phyloP scores from a whole-genome alignment of 2,888 invertebrate species.

The Argyresthia albistria region DNA sequence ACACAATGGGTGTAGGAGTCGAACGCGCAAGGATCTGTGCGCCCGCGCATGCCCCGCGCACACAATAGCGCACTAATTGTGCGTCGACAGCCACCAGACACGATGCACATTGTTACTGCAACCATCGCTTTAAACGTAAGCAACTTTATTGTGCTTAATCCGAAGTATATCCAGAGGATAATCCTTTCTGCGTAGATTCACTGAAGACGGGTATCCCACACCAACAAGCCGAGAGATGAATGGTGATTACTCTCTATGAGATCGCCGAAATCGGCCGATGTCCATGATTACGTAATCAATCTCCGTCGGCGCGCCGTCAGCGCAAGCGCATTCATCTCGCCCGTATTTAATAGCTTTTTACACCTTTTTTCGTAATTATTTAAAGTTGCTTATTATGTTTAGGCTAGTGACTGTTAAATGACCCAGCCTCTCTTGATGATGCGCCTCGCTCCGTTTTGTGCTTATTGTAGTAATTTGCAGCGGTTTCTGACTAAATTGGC shows the following conservation, averaged over 20 bases:
- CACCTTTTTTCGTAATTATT: conserved; percentile 63
- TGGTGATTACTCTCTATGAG: conserved; percentile 63
- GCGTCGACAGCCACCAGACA: conserved; percentile 47
- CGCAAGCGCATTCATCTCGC: conserved; percentile 43
- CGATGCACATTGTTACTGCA: not conserved
- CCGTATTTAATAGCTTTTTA: conserved; percentile 51
- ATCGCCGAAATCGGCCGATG: conserved; percentile 57
- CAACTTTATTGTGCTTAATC: no score
- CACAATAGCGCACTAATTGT: conserved; percentile 65
- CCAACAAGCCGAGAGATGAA: conserved; percentile 62
- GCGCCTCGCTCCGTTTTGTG: conserved; percentile 31
- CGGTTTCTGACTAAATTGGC: conserved; percentile 27
- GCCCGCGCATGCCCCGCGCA: conserved; percentile 35
- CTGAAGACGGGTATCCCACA: conserved; percentile 29
- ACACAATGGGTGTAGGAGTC: conserved; percentile 65
- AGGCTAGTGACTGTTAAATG: conserved; percentile 60
- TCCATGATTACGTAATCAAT: conserved; percentile 69
- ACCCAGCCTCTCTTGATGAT: conserved; percentile 46
- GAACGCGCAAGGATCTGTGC: conserved; percentile 27
- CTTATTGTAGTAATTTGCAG: conserved; percentile 19
- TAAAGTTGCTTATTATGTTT: conserved; percentile 55
- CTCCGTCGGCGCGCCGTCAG: conserved; percentile 52
- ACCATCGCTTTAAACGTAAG: not conserved
- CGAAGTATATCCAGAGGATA: no score
- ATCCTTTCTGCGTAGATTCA: conserved; percentile 15